These are phyloP conservation scores for Siderastrea radians DNA, from an alignment of 92 coral and sea anemone genomes.

Conservation along the genomic window DNA sequence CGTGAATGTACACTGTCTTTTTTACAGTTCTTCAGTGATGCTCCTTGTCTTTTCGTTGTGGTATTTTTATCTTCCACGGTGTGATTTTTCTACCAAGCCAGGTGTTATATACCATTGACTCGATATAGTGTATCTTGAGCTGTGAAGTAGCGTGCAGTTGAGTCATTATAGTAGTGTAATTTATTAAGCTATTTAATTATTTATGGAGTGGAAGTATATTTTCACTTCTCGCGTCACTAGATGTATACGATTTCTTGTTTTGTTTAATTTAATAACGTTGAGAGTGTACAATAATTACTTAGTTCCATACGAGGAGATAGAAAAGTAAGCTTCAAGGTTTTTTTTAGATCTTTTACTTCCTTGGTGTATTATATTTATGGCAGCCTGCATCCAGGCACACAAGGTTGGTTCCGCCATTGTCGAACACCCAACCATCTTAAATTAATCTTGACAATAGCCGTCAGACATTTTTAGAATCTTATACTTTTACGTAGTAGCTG, in stretches of 20 bases:
- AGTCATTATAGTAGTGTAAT: background rate
- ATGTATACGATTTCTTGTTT: background rate
- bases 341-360: background rate
- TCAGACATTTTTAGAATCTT: background rate
- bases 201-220: background rate
- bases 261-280: background rate
- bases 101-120: background rate
- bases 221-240: background rate
- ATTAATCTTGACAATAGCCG: background rate
- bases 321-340: background rate
- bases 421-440: background rate
- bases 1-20: no score
- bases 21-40: no score
- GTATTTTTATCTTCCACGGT: background rate
- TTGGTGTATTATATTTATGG: background rate
- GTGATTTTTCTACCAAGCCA: slow-evolving; percentile 11
- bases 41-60: background rate
- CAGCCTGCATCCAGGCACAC: no score
- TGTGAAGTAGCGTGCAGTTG: background rate
- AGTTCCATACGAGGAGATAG: background rate
- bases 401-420: no score
- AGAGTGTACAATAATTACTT: background rate
- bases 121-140: no score
- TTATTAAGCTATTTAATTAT: slow-evolving; percentile 12
- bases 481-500: background rate